These are phyloP conservation scores for Erythrocercus mccallii DNA, from an alignment of 2,113 vertebrate species.

Conservation along the genomic window DNA sequence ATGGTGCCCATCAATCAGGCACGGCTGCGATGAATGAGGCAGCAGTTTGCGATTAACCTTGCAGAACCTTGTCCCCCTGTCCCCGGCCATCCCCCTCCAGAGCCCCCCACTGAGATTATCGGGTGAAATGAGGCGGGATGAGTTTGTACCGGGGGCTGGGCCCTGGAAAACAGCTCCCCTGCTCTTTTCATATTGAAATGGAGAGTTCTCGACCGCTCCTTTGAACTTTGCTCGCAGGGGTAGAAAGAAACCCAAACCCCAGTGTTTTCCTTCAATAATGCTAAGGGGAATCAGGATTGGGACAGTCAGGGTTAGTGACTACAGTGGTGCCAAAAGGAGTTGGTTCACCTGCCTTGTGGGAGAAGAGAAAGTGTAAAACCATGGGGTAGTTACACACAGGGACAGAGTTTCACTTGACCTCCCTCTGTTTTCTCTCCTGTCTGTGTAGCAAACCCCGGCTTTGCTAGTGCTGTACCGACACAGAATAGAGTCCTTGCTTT, in stretches of 20 bases:
- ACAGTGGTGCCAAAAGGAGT: background rate
- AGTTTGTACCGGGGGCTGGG: background rate
- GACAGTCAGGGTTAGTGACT: background rate
- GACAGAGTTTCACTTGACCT: background rate
- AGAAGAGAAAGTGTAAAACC: background rate
- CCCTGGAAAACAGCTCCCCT: background rate
- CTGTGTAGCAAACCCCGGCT: background rate
- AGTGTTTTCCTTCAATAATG: background rate
- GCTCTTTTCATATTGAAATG: constrained; percentile 63
- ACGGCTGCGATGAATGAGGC: background rate
- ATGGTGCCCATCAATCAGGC: constrained; percentile 66
- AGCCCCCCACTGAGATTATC: constrained; percentile 45
- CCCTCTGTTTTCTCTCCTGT: background rate
- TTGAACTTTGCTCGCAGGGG: constrained; percentile 23
- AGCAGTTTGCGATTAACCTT: constrained; percentile 61
- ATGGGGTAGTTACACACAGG: background rate
- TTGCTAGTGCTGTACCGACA: background rate
- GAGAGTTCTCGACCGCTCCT: background rate
- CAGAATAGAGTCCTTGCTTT: background rate
- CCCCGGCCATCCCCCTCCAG: background rate
- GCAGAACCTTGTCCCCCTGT: background rate
- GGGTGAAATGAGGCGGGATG: constrained; percentile 40
- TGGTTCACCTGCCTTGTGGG: background rate
- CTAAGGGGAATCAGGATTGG: background rate
- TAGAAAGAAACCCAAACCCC: background rate